Percentiles rank a stretch among this genome's conserved stretches.
Conservation (phyloP, 2,113 vertebrate species). For the Chlorocebus sabaeus region DNA sequence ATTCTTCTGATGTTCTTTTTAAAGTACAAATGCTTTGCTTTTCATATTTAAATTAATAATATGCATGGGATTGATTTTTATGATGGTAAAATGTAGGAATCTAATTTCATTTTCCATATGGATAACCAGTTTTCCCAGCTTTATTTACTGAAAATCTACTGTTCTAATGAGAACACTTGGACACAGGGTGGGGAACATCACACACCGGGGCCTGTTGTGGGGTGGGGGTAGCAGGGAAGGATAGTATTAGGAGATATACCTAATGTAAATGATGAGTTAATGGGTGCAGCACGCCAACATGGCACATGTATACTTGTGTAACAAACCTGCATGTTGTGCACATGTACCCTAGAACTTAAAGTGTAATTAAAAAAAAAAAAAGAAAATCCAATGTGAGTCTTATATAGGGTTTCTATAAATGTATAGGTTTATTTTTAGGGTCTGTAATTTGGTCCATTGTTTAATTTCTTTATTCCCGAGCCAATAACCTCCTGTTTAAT, state of each 20-base stretch:
- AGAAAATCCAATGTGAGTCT: background rate
- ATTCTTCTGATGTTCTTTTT: background rate
- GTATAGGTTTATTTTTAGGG: background rate
- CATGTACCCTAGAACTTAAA: too few relatives aligned
- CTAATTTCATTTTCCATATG: background rate
- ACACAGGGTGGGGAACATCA: too few relatives aligned
- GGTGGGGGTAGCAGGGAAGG: too few relatives aligned
- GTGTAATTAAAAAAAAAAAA: too few relatives aligned
- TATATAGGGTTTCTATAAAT: background rate
- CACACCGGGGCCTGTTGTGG: too few relatives aligned
- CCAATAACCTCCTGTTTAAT: background rate
- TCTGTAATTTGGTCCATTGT: background rate
- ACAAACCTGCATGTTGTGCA: too few relatives aligned
- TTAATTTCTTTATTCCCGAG: background rate
- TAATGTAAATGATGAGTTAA: too few relatives aligned
- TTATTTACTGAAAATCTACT: background rate
- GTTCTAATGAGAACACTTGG: background rate
- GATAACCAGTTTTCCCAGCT: background rate
- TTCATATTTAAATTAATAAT: background rate
- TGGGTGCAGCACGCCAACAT: too few relatives aligned
- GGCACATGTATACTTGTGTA: too few relatives aligned
- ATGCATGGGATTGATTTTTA: background rate
- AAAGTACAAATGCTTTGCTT: background rate
- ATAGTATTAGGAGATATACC: too few relatives aligned
- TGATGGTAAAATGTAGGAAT: background rate